phyloP scores from a whole-genome alignment of 2,797 vertebrate species.

The Cynopterus sphinx region DNA sequence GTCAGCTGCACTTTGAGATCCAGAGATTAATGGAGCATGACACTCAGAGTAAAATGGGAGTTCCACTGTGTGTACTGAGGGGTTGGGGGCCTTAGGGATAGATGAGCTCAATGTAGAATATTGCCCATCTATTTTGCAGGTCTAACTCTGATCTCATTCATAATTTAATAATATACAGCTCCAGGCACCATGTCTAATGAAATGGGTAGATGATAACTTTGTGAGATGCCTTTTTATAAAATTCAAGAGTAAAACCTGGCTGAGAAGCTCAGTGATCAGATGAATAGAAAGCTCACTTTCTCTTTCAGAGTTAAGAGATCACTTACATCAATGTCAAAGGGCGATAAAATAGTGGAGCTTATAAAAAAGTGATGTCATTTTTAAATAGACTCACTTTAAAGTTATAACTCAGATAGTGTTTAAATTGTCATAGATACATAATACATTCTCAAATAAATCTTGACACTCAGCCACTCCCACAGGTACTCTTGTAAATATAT shows the following conservation, averaged over 20 bases:
- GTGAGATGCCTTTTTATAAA: neutral
- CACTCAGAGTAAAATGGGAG: constrained; percentile 32
- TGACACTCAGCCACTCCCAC: neutral
- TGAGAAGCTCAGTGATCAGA: neutral
- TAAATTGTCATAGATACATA: neutral
- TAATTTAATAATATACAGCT: constrained; percentile 1
- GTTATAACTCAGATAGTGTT: neutral
- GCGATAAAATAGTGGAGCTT: neutral
- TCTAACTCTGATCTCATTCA: constrained; percentile 33
- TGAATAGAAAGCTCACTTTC: neutral
- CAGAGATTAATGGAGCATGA: constrained; percentile 66
- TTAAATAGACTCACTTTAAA: neutral
- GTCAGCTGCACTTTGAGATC: constrained; percentile 72
- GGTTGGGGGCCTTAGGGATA: neutral
- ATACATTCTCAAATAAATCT: neutral
- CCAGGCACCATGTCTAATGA: neutral
- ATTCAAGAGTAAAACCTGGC: neutral
- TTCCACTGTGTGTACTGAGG: neutral
- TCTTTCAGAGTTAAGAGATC: neutral
- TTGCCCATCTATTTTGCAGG: neutral
- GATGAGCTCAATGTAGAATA: constrained; percentile 27
- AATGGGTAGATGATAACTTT: neutral
- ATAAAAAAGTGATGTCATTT: neutral
- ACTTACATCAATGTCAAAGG: neutral
- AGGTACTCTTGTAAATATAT: neutral